Conservation (phyloP, 2,113 vertebrate genomes). For the Anarrhichthys ocellatus region DNA sequence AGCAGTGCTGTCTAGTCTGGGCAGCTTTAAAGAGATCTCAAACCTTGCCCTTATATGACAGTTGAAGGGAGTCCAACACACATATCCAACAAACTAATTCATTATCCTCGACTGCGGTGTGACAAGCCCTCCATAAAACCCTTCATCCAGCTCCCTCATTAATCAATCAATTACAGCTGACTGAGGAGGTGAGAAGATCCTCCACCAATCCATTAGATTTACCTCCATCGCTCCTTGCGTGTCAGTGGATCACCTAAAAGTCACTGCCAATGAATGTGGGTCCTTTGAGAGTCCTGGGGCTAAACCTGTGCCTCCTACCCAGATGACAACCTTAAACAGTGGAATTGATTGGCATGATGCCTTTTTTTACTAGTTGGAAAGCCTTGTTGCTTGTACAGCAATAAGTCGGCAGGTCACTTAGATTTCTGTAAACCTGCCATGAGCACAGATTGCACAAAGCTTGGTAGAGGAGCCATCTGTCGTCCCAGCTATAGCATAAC, state of each 20-base stretch:
- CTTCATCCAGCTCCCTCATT: conserved; percentile 39
- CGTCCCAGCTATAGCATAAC: conserved; percentile 41
- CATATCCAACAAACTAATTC: conserved; percentile 37
- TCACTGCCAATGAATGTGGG: conserved; percentile 14
- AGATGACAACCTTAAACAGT: neutral
- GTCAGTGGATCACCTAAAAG: neutral
- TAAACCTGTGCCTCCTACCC: neutral
- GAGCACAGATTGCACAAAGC: conserved; percentile 55
- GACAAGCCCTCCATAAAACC: conserved; percentile 41
- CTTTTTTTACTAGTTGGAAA: neutral
- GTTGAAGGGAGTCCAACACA: neutral
- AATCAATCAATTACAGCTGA: conserved; percentile 58
- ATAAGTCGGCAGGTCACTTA: conserved; percentile 46
- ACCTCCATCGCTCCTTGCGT: neutral
- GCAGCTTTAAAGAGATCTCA: conserved; percentile 64
- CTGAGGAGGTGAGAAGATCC: conserved; percentile 42
- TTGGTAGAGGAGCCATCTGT: conserved; percentile 72
- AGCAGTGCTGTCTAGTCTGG: neutral
- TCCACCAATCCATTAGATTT: conserved; percentile 16
- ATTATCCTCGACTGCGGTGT: conserved; percentile 52
- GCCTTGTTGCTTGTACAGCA: conserved; percentile 9
- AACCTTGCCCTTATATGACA: conserved; percentile 18
- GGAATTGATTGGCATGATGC: neutral
- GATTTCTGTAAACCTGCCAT: conserved; percentile 62
- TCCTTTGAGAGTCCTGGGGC: neutral